These are phyloP conservation scores for Muscicapa adusta DNA, from an alignment of 2,113 vertebrate species.

Conservation along the genomic window DNA sequence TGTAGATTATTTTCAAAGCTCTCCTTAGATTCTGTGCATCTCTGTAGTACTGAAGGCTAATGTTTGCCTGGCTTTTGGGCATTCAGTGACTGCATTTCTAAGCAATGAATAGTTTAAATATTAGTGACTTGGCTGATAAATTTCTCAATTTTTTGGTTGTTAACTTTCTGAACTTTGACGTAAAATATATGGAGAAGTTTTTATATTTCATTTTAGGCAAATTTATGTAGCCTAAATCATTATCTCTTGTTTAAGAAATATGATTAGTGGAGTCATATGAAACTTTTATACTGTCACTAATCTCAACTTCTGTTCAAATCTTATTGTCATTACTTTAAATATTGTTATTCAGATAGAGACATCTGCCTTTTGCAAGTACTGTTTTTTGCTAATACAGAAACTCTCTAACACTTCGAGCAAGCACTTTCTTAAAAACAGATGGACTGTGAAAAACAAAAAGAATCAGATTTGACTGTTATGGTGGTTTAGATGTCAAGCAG, in stretches of 20 bases:
- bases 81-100: not conserved
- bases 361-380: not conserved
- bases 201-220: not conserved
- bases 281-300: not conserved
- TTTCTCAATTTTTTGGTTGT: not conserved
- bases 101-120: not conserved
- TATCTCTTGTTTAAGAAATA: not conserved
- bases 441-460: constrained; percentile 6
- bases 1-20: not conserved
- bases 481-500: not conserved
- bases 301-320: not conserved
- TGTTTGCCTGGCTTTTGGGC: not conserved
- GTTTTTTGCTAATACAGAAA: constrained; percentile 25
- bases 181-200: not conserved
- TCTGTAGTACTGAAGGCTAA: not conserved
- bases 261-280: not conserved
- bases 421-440: constrained; percentile 36
- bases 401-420: not conserved
- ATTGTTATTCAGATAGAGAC: not conserved
- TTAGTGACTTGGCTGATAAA: not conserved
- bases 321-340: not conserved
- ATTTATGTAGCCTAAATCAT: not conserved
- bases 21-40: not conserved
- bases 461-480: not conserved
- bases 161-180: not conserved